Base-by-base conservation (phyloP, 2,113 vertebrate species). In the Ibidorhyncha struthersii region DNA sequence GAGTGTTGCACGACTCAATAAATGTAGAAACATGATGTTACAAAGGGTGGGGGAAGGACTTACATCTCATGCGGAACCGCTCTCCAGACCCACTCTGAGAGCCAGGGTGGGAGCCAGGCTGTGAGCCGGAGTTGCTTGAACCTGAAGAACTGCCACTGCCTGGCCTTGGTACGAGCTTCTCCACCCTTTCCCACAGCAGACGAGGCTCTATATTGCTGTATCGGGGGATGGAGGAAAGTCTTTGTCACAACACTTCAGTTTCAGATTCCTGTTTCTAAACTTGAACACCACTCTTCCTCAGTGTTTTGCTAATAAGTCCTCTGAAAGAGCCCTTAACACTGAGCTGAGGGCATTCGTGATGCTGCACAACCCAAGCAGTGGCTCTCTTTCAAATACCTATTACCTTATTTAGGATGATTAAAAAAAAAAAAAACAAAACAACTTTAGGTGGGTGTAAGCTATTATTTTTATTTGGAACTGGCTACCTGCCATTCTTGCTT, bases 121-220 rank as follows among this genome's bases (percentile, higher is more conserved):
- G 99, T 53, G 99, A 99, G 92, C 99, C 98, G 12, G 99, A 99
- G 98, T 99, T 99, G 97, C 99, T 99, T 97, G 99, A 99, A 86
- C 99, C 99, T 5, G 99, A 99, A 90, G 99, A 99, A 94, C 99
- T 99, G 96, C 99, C 99, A 79, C 99, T 99, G 96, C 99, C 99
- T 0, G 99, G 98, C 83, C 99, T 98, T 91, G 99, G 99, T 50
- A 98, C 99, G 63, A 99, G 98, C 95, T 99, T 99, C 97, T 99
- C 99, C 92, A 99, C 99, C 69, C 99, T 99, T 95, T 99, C 99
- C 99, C 99, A 99, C 43, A 99, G 98, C 93, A 99, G 98, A 71
- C 99, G 98, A 91, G 99, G 99, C 97, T 99, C 99, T 61, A 99
- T 98, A 87, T 98, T 99, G 95, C 99, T 99, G 97, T 79, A 79